These are phyloP conservation scores for Phrynocephalus versicolor DNA, from an alignment of 2,113 vertebrate genomes.

Conservation along the genomic window DNA sequence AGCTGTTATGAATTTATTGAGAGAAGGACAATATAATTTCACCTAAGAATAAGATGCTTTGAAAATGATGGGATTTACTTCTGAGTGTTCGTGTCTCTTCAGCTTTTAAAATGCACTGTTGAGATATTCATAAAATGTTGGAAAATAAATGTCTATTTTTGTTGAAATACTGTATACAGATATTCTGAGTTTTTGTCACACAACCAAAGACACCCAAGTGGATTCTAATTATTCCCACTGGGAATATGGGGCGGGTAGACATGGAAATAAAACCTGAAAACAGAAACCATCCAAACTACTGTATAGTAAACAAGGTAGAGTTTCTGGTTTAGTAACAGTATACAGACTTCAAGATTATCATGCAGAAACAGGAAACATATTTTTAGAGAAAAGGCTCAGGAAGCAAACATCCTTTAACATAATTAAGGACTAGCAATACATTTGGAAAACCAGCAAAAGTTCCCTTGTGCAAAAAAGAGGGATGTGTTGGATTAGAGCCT, in stretches of 20 bases:
- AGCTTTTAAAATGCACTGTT: not conserved
- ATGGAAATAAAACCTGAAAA: not conserved
- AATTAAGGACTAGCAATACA: constrained; percentile 14
- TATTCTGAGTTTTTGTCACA: not conserved
- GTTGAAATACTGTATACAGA: not conserved
- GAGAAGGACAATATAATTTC: too few species aligned
- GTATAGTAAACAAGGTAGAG: not conserved
- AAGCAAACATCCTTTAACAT: constrained; percentile 1
- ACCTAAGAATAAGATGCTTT: not conserved
- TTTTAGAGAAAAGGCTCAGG: not conserved
- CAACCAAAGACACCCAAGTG: not conserved
- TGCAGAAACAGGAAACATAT: not conserved
- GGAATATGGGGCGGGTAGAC: not conserved
- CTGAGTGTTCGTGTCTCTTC: not conserved
- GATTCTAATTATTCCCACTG: not conserved
- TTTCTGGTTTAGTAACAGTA: not conserved
- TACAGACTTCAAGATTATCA: not conserved
- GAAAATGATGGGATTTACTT: not conserved
- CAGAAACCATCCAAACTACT: not conserved
- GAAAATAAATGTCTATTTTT: not conserved
- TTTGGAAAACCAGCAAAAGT: not conserved
- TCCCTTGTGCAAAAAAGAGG: not conserved
- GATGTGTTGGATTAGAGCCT: not conserved
- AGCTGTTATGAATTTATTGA: too few species aligned
- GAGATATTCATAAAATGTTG: not conserved